Evolutionary conservation across 2,888 invertebrate species (phyloP), one percentile per base, ranked within the genome.

Genomic region (Drosophila borealis): DNA sequence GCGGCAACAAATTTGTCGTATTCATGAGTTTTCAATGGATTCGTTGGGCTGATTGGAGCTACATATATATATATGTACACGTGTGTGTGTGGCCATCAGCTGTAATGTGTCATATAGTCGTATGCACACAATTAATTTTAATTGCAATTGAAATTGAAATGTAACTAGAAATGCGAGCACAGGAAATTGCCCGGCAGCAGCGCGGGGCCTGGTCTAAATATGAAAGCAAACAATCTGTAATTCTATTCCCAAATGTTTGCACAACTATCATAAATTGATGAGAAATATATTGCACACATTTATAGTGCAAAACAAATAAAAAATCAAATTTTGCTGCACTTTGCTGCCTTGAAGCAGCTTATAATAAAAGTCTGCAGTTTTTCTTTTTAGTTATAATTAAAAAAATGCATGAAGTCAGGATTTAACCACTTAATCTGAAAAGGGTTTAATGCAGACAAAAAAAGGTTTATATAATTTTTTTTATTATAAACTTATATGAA

Each of bases 101-200:
- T 61, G 69, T 69, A 69, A 66, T 73, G 62, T 74, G 55, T 63
- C 53, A 57, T 53, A 46, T 50, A 49, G 50, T 63, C 62, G 68
- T 78, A 59, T 77, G 74, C 74, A 76, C 64, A 87, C 88, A 82
- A 82, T 87, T 82, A 88, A 83, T 83, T 88, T 83, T 86, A 83
- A 83, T 88, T 83, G 86, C 88, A 85, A 83, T 88, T 81, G 88
- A 81, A 82, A 82, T 82, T 78, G 77, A 75, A 77, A 77, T 78
- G 80, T 51, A 77, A 74, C 68, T 70, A 50, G 53, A 73, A 80
- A 76, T 83, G 73, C 61, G 70, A 81, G 61, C 68, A 70, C 78
- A 78, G 79, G 78, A 80, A 79, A 79, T 80, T 74, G 70, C 66
- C 34, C 11, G 29, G 29, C 29, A 29, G 50, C 45, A 50, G 13